A percentile compares a stretch with the other conserved stretches of the same genome.
Evolutionary conservation across 1,140 invertebrate genomes (phyloP).

Genomic region (Drosophila equinoxialis): DNA sequence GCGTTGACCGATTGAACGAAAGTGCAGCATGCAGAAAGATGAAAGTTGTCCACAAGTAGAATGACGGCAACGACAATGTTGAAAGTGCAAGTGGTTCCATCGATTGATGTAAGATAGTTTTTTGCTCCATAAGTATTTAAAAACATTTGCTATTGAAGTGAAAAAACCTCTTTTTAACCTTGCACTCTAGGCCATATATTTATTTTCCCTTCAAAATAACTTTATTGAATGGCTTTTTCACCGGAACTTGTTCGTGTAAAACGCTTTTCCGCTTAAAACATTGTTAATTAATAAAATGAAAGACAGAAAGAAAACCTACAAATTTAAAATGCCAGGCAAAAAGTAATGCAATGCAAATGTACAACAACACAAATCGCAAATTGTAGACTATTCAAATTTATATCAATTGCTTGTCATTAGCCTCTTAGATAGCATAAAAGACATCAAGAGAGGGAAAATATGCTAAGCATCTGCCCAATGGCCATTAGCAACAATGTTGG

Average conservation of each 20-base stretch:
- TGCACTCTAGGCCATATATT: not conserved
- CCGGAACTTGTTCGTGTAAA: conserved; percentile 49
- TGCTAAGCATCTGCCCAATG: conserved; percentile 45
- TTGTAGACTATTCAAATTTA: conserved; percentile 62
- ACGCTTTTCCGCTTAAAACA: conserved; percentile 37
- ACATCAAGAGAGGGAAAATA: conserved; percentile 40
- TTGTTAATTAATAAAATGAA: conserved; percentile 69
- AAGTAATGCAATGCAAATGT: conserved; percentile 19
- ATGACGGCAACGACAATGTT: conserved; percentile 35
- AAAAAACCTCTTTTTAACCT: conserved; percentile 19
- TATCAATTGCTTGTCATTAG: conserved; percentile 49
- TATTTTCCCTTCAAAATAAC: conserved; percentile 12
- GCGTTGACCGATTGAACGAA: conserved; percentile 74
- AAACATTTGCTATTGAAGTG: not conserved
- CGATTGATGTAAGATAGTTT: conserved; percentile 69
- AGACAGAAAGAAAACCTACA: conserved; percentile 25
- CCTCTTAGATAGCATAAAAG: conserved; percentile 47
- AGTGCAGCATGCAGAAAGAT: conserved; percentile 68
- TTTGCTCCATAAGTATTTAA: conserved; percentile 9
- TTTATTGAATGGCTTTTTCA: conserved; percentile 31
- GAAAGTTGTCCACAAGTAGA: conserved; percentile 57
- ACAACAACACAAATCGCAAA: conserved; percentile 32
- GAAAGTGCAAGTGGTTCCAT: conserved; percentile 74
- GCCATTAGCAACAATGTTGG: conserved; percentile 46
- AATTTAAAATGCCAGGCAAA: conserved; percentile 15